Percentiles rank a stretch among this genome's conserved stretches.
These are phyloP conservation scores for Progne subis DNA, from an alignment of 2,113 vertebrate species.

Conservation along the genomic window DNA sequence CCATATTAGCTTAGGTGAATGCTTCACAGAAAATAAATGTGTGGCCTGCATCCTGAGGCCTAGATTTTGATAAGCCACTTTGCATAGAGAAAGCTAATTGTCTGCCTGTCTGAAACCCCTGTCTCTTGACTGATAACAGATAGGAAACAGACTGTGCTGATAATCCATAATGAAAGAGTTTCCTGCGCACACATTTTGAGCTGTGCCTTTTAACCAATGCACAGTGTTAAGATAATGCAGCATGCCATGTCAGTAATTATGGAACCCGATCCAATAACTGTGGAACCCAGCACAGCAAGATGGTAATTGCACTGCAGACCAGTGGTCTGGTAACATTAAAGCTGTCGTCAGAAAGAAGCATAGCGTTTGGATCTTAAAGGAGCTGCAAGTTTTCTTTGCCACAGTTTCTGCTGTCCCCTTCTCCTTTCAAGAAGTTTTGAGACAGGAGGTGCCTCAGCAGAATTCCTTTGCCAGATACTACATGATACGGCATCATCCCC, in stretches of 20 bases:
- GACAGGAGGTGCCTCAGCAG: not conserved
- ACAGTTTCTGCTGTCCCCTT: not conserved
- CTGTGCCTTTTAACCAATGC: not conserved
- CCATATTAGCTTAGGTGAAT: not conserved
- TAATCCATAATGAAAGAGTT: not conserved
- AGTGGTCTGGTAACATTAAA: not conserved
- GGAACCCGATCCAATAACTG: not conserved
- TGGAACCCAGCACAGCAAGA: not conserved
- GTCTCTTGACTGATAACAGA: not conserved
- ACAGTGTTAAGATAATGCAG: not conserved
- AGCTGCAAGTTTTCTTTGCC: not conserved
- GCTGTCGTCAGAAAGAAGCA: not conserved
- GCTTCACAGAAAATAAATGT: not conserved
- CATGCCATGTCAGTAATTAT: not conserved
- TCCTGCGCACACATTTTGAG: not conserved
- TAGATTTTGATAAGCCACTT: not conserved
- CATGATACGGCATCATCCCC: not conserved
- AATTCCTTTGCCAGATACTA: accelerated
- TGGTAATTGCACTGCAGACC: not conserved
- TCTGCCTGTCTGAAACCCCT: not conserved
- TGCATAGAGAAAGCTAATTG: not conserved
- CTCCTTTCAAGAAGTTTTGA: not conserved
- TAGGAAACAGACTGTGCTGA: not conserved
- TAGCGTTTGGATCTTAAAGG: not conserved
- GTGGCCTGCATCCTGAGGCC: not conserved